Percentiles rank a stretch among this genome's conserved stretches.
Evolutionary conservation across 2,113 vertebrate species (phyloP).

Genomic region (Clarias batrachus): DNA sequence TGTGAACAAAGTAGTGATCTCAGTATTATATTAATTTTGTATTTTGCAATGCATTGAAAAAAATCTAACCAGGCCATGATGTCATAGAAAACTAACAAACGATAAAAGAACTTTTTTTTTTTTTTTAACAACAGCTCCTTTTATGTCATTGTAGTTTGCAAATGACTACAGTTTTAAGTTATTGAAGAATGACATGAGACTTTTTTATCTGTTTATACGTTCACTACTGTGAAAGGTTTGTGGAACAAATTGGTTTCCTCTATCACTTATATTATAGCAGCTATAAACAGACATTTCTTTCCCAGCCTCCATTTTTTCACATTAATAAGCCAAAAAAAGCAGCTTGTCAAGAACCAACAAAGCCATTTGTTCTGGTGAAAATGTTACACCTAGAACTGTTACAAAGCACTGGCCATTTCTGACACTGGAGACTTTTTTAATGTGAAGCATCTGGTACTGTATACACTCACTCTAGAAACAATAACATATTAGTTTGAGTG

Average conservation of each 20-base stretch:
- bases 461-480: not conserved
- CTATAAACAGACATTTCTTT: not conserved
- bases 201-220: not conserved
- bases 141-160: not conserved
- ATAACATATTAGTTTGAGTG: not conserved
- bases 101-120: not conserved
- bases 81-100: not conserved
- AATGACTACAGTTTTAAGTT: not conserved
- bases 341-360: not conserved
- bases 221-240: not conserved
- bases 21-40: not conserved
- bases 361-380: not conserved
- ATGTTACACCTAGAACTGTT: not conserved
- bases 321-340: not conserved
- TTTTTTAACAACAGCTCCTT: not conserved
- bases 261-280: not conserved
- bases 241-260: not conserved
- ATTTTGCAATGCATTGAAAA: not conserved
- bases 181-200: not conserved
- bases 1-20: not conserved
- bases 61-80: not conserved
- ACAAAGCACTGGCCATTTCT: not conserved
- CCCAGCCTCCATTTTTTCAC: not conserved
- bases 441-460: not conserved
- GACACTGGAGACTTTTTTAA: not conserved